These are phyloP conservation scores for Troides aeacus DNA, from an alignment of 2,888 invertebrate species.

Conservation along the genomic window DNA sequence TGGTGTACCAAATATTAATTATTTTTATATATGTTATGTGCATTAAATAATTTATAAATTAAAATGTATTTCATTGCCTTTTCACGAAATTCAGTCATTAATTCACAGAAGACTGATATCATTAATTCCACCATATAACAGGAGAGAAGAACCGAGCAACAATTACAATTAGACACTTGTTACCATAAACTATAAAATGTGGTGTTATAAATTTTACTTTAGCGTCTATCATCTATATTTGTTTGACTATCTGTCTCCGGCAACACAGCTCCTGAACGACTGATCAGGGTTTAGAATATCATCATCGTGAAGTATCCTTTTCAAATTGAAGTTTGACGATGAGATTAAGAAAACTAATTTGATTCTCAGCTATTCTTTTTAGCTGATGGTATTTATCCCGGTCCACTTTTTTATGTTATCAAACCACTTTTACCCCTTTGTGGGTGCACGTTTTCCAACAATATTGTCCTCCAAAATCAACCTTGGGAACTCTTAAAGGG, in stretches of 20 bases:
- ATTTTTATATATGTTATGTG: not conserved
- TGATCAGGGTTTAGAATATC: no score
- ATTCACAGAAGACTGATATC: not conserved
- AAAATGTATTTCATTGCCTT: not conserved
- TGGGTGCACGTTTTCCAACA: no score
- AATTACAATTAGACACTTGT: not conserved
- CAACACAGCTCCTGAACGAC: not conserved
- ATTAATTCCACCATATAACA: not conserved
- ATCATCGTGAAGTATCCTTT: no score
- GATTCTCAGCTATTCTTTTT: no score
- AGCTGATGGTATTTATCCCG: no score
- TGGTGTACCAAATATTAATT: conserved; percentile 11
- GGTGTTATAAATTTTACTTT: not conserved
- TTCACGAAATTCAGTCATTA: not conserved
- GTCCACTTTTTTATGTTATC: no score
- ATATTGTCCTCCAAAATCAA: no score
- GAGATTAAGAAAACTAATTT: no score
- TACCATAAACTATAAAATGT: no score
- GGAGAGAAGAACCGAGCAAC: not conserved
- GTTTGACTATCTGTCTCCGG: not conserved
- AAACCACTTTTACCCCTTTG: no score
- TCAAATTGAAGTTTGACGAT: no score
- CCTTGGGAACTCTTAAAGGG: no score
- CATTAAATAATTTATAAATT: conserved; percentile 16
- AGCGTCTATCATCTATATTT: not conserved